Percentiles rank a stretch among this genome's conserved stretches.
Conservation (phyloP, 2,113 vertebrate species). For the Euleptes europaea region DNA sequence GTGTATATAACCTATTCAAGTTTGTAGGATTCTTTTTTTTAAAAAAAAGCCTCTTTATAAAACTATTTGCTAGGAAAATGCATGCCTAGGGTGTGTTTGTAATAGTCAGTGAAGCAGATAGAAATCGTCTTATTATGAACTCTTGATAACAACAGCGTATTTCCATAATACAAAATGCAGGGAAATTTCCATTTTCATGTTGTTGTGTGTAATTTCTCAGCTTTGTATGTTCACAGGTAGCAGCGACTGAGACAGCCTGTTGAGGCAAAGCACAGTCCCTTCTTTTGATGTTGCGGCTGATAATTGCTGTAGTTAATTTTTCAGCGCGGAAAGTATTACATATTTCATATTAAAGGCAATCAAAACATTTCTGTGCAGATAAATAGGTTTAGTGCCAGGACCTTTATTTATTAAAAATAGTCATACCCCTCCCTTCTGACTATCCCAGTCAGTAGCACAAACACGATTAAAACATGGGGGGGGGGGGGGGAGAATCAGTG, state of each 20-base stretch:
- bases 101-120: constrained; percentile 9
- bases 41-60: constrained; percentile 40
- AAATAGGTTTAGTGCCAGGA: neutral
- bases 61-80: constrained; percentile 34
- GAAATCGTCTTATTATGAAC: no score
- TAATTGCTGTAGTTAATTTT: neutral
- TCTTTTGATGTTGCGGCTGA: neutral
- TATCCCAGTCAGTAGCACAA: no score
- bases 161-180: neutral
- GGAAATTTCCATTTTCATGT: neutral
- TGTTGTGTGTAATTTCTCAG: neutral
- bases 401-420: no score
- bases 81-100: constrained; percentile 12
- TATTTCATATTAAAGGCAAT: neutral
- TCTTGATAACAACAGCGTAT: neutral
- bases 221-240: neutral
- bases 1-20: constrained; percentile 58
- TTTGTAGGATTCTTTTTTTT: constrained; percentile 20
- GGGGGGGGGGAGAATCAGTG: no score
- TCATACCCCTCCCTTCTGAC: no score
- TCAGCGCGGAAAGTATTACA: neutral
- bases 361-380: neutral
- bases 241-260: neutral
- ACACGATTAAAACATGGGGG: no score
- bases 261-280: neutral